Conservation (phyloP, 2,888 invertebrate species). For the Hecatera dysodea region DNA sequence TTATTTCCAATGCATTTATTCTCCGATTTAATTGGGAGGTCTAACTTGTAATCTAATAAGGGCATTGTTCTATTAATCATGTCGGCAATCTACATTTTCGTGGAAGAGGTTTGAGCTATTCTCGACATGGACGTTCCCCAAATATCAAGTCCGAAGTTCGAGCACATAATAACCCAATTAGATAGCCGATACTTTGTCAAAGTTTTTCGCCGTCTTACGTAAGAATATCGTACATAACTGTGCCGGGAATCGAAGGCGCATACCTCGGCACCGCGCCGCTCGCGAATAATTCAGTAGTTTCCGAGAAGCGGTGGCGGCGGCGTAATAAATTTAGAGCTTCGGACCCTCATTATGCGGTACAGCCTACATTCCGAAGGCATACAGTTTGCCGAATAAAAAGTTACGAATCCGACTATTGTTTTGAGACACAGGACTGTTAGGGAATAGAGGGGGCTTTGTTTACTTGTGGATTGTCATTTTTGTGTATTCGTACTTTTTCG, state of each 20-base stretch:
- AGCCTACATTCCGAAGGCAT: constrained; percentile 87
- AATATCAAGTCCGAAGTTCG: constrained; percentile 36
- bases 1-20: constrained; percentile 36
- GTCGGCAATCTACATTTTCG: constrained; percentile 43
- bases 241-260: constrained; percentile 84
- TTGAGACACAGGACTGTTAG: constrained; percentile 56
- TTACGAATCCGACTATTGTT: constrained; percentile 83
- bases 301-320: constrained; percentile 81
- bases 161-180: constrained; percentile 66
- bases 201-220: constrained; percentile 78
- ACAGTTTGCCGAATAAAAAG: constrained; percentile 84
- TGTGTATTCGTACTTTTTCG: not conserved
- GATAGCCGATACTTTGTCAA: constrained; percentile 62
- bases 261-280: constrained; percentile 77
- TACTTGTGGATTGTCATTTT: constrained; percentile 2
- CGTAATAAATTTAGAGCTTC: constrained; percentile 83
- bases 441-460: constrained; percentile 62
- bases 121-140: constrained; percentile 49
- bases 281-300: constrained; percentile 87
- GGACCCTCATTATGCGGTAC: constrained; percentile 87
- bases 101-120: constrained; percentile 51
- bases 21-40: constrained; percentile 48
- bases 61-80: constrained; percentile 59
- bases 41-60: constrained; percentile 41
- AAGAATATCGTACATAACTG: constrained; percentile 89